Evolutionary conservation across 2,888 invertebrate species (phyloP), one percentile per base, ranked within the genome.

Genomic region (Cheilosia soror): DNA sequence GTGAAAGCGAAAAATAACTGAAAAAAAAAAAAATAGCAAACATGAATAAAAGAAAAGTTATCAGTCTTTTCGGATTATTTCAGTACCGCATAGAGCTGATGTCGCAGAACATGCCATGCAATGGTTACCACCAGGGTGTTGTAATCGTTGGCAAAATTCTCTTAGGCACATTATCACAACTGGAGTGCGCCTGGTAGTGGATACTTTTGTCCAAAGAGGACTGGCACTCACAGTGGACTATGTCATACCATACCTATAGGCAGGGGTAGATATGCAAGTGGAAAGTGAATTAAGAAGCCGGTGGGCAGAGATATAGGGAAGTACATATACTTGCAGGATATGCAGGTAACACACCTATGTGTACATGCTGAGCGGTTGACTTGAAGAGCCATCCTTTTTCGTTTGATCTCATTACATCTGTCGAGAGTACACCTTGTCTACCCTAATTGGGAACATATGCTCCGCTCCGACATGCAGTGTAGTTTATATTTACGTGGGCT

Each of bases 381-480:
- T 63, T 49, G 15, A 58, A 63, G 57, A 58, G 72, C 51, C 60
- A 44, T 55, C 33, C 37, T 71, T 66, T 15, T 60, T 15, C 53
- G 31, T 62, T 53, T 37, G 44, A 73, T 66, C 33, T 37, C 44
- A 37, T 65, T 47, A 55, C 27, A 49, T 11, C 40, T 47, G 62
- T 47, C 20, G n/a, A 25, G 11, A 31, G 42, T n/a, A 44, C 29
- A 31, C 55, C 57, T 60, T 58, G 79, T 72, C 79, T 58, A 42
- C 33, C 29, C 51, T 73, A 68, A 80, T 80, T 80, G 79, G 73
- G 27, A 66, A 66, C 73, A 66, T 31, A 73, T 62, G 53, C 73
- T 40, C 15, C 65, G 53, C 73, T 40, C 15, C 65, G 72, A 37
- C 51, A 37, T 71, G 62, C 49, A 76, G 47, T 76, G 37, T 7